phyloP scores from a whole-genome alignment of 2,888 invertebrate species.

The Conistra vaccinii region DNA sequence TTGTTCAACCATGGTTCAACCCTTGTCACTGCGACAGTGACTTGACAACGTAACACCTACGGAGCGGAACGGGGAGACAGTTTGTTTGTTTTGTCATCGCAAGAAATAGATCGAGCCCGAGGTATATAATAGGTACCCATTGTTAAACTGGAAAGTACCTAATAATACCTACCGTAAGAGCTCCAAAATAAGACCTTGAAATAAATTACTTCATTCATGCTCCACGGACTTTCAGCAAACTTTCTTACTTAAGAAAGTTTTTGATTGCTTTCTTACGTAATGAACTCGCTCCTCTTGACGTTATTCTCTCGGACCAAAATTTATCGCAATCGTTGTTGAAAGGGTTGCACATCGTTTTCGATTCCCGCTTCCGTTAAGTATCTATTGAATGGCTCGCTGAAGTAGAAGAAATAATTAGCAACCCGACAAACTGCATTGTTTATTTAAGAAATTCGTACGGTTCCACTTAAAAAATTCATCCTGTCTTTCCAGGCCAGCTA shows the following conservation, averaged over 20 bases:
- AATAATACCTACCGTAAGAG: not conserved
- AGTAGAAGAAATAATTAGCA: not conserved
- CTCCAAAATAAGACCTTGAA: conserved; percentile 11
- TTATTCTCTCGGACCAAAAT: conserved; percentile 10
- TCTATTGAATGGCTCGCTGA: not conserved
- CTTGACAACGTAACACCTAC: conserved; percentile 34
- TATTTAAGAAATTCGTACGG: too few species aligned
- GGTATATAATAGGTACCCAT: not conserved
- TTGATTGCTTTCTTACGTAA: conserved; percentile 24
- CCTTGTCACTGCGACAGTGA: conserved; percentile 24
- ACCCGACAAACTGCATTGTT: too few species aligned
- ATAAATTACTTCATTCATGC: conserved; percentile 22
- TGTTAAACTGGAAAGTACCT: too few species aligned
- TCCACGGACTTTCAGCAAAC: conserved; percentile 20
- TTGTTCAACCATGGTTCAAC: too few species aligned
- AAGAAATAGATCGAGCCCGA: conserved; percentile 18
- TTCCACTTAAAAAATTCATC: too few species aligned
- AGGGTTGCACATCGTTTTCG: not conserved
- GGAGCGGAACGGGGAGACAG: not conserved
- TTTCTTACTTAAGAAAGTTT: conserved; percentile 34
- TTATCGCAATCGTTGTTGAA: not conserved
- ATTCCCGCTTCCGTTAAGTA: not conserved
- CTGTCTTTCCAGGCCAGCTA: not conserved
- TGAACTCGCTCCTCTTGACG: not conserved
- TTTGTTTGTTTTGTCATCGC: conserved; percentile 17